Conservation (phyloP, 2,888 invertebrate genomes). For the Chrysodeixis includens region DNA sequence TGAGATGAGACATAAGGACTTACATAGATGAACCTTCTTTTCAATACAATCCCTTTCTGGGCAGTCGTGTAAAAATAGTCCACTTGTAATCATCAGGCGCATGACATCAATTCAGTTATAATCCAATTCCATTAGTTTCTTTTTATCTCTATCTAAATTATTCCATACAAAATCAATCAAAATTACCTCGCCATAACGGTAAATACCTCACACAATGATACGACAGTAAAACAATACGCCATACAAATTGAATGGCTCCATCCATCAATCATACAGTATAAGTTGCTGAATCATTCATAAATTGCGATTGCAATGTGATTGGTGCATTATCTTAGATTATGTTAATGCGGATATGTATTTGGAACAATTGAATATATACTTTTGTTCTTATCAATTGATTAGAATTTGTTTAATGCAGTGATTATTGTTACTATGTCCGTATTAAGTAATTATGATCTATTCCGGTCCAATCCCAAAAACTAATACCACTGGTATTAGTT, state of each 20-base stretch:
- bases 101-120: no score
- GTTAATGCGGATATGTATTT: conserved; percentile 35
- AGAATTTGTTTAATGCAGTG: background rate
- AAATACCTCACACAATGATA: conserved; percentile 43
- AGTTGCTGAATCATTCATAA: conserved; percentile 42
- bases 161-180: background rate
- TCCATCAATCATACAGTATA: conserved; percentile 48
- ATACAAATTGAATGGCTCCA: conserved; percentile 44
- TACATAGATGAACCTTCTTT: no score
- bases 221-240: conserved; percentile 55
- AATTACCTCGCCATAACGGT: conserved; percentile 33
- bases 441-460: background rate
- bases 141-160: background rate
- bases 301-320: conserved; percentile 37
- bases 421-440: conserved; percentile 9
- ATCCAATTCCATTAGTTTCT: background rate
- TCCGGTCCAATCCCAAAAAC: no score
- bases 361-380: no score
- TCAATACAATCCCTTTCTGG: no score
- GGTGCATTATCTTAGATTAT: conserved; percentile 44
- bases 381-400: no score
- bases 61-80: no score
- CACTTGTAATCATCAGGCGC: no score
- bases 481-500: no score
- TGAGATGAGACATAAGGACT: no score